Evolutionary conservation across 2,113 vertebrate species (phyloP).

Genomic region (Syngnathoides biaculeatus): DNA sequence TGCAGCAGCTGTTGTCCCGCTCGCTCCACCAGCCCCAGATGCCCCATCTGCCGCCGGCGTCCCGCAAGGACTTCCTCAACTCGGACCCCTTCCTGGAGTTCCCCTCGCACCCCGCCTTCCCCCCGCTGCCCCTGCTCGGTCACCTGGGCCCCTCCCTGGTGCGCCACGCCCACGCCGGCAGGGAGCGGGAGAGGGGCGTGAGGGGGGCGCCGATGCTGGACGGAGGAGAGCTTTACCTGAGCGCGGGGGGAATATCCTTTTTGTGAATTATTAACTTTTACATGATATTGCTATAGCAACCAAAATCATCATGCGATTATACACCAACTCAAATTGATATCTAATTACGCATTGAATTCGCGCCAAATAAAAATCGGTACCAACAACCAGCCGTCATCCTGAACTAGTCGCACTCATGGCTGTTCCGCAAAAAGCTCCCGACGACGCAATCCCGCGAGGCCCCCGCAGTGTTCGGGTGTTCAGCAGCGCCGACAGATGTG

Average conservation of each 20-base stretch:
- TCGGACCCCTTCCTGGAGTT: conserved; percentile 71
- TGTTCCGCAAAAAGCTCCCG: no score
- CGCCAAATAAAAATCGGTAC: no score
- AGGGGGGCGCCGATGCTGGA: conserved; percentile 59
- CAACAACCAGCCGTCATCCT: no score
- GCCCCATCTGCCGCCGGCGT: conserved; percentile 59
- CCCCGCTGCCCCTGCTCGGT: conserved; percentile 62
- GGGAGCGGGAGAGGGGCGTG: conserved; percentile 68
- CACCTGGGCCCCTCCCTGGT: conserved; percentile 62
- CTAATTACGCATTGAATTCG: no score
- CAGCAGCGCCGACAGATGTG: no score
- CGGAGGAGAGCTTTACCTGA: conserved; percentile 70
- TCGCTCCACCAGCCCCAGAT: conserved; percentile 62
- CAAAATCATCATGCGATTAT: neutral
- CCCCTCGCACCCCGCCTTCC: conserved; percentile 61
- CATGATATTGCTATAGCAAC: neutral
- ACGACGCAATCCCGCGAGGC: no score
- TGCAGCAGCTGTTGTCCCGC: conserved; percentile 78
- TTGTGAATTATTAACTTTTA: conserved; percentile 12
- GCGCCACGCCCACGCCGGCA: conserved; percentile 45
- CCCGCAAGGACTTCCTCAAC: conserved; percentile 68
- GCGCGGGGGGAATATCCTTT: conserved; percentile 77
- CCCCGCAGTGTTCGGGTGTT: no score
- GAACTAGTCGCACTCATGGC: no score
- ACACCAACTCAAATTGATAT: no score